A percentile compares a stretch with the other conserved stretches of the same genome.
Conservation (phyloP, 2,888 invertebrate species). For the Galeruca laticollis region DNA sequence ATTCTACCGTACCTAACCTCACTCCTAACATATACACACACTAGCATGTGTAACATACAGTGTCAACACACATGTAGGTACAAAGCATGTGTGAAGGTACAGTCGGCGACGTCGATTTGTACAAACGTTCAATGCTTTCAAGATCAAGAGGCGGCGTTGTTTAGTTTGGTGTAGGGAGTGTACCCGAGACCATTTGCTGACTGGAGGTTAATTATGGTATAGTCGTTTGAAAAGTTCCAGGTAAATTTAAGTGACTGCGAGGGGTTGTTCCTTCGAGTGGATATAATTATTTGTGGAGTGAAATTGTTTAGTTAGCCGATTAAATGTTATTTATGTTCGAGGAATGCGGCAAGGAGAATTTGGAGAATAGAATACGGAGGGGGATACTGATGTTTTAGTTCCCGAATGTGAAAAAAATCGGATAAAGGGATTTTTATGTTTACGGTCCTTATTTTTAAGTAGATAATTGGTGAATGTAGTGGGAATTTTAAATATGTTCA, state of each 20-base stretch:
- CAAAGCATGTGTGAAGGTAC: constrained; percentile 65
- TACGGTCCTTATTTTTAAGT: neutral
- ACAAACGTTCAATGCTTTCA: neutral
- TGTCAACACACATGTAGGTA: constrained; percentile 67
- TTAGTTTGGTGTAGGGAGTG: constrained; percentile 54
- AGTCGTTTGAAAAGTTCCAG: constrained; percentile 53
- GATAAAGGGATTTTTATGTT: neutral
- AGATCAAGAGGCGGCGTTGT: constrained; percentile 35
- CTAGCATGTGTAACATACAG: constrained; percentile 66
- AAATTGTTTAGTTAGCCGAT: constrained; percentile 39
- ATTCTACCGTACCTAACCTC: constrained; percentile 62
- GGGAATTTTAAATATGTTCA: neutral
- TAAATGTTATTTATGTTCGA: constrained; percentile 42
- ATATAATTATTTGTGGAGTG: constrained; percentile 41
- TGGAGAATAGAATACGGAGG: neutral
- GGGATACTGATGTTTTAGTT: constrained; percentile 45
- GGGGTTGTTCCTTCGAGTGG: constrained; percentile 37
- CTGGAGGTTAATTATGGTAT: constrained; percentile 61
- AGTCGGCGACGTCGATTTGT: constrained; percentile 50
- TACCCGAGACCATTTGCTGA: constrained; percentile 58
- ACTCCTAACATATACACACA: constrained; percentile 63
- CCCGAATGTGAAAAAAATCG: constrained; percentile 59
- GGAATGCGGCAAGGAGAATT: constrained; percentile 43
- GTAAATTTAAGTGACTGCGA: constrained; percentile 52
- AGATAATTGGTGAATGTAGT: neutral